Evolutionary conservation across 92 coral and sea anemone genomes (phyloP), one percentile per base, ranked within the genome.

Genomic region (Palythoa heliodiscus): DNA sequence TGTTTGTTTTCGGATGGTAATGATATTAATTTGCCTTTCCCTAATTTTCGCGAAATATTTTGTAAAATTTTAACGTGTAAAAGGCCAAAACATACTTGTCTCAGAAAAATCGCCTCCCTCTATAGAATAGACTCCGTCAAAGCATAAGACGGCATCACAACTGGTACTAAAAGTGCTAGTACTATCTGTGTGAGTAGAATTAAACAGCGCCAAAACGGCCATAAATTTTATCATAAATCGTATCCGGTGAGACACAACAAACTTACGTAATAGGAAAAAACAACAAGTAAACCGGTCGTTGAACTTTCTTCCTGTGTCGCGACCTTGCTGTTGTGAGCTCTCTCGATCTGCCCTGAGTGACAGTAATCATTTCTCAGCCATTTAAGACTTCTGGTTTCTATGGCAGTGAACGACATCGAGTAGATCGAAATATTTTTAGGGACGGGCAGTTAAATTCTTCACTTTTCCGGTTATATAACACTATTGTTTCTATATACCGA

Each of bases 271-370:
- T 15, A 17, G 55, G 17, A 61, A 23, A 16, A 25, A 12, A 2
- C 16, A 20, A 1, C 15, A 2, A 17, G 74, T 15, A 70, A 70
- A 3, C 58, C 13, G 52, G 20, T 76, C 68, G 68, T 77, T 77
- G 25, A 57, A 58, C 82, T 58, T 35, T 77, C 12, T 57, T 77
- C 82, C 82, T 37, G 29, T 54, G 52, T 58, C 37, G 70, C 54
- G 70, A 77, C 82, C 82, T n/a, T 16, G 6, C 20, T 37, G 25
- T 57, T 72, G 14, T 39, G 25, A 12, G 35, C 35, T 29, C 35
- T 29, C 35, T 29, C 0, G 82, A 25, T 9, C 16, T 55, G 16
- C 25, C 50, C 54, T 73, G 78, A 14, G n/a, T 47, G 37, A 2
- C 37, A 17, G 39, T 23, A 64, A 50, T 7, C 52, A 14, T 29